Base-by-base conservation (phyloP, 2,113 vertebrate species). In the Ophiodon elongatus region DNA sequence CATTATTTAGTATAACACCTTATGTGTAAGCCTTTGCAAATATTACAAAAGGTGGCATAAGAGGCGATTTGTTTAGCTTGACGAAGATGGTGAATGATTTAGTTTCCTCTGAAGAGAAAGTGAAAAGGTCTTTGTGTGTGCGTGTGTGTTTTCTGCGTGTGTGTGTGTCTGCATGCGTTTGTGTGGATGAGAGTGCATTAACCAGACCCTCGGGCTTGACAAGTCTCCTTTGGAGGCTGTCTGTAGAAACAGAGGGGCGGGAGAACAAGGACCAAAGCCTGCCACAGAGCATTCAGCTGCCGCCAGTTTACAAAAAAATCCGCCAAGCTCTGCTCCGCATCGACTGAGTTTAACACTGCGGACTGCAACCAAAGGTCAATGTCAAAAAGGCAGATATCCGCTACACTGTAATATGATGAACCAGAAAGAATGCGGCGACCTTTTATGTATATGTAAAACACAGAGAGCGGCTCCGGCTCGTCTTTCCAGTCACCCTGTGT, bases 1-100 rank as follows among this genome's bases (percentile, higher is more conserved):
- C 73, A 87, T 90, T 85, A 92, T 92, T 92, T 76, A 91, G 83
- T 65, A 43, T 50, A 70, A 70, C 52, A 47, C 27, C 25, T 75
- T 47, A 25, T 73, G 50, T 66, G n/a, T 65, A 43, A 75, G 56
- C 63, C 62, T 59, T 66, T 60, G 69, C 73, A 85, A 80, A 90
- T 87, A 76, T 70, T 39, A 65, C 73, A 2, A 52, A 43, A 57
- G 6, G 72, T 71, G 47, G 50, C 67, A 73, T 31, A 39, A 56
- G 59, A 82, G 63, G 13, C 23, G 25, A 70, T 88, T 85, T 74
- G 60, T 79, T 76, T 62, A 60, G 39, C 70, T 71, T 56, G 29
- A 69, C 21, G 8, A 85, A 52, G 23, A 65, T 75, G 57, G 64
- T 82, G 60, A 85, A 83, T 80, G 73, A 80, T 82, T 83, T 73